Evolutionary conservation across 23 tunicate genomes (phyloP).

Genomic region (Corella eumyota): DNA sequence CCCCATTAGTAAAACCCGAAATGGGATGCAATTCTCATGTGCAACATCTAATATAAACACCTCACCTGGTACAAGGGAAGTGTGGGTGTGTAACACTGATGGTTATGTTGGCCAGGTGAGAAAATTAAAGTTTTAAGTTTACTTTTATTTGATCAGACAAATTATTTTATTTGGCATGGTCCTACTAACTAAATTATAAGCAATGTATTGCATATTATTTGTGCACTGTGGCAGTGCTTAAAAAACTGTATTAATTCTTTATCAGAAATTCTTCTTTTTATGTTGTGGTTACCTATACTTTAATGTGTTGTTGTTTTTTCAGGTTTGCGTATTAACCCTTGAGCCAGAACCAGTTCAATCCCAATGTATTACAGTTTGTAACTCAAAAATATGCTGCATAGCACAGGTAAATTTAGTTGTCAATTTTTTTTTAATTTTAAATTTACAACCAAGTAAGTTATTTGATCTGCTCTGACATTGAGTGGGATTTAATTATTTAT

Average conservation of each 20-base stretch:
- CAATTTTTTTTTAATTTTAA: too few relatives aligned
- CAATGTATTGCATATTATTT: not conserved
- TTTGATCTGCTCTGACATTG: too few relatives aligned
- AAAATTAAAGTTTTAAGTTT: not conserved
- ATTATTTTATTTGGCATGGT: not conserved
- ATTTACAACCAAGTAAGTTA: too few relatives aligned
- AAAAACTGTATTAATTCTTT: not conserved
- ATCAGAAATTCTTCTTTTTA: not conserved
- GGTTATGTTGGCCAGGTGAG: constrained; percentile 94
- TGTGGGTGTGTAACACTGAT: constrained; percentile 97
- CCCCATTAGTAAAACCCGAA: constrained; percentile 69
- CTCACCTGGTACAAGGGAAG: constrained; percentile 54
- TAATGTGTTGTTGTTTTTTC: not conserved
- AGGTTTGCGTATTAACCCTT: constrained; percentile 53
- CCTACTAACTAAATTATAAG: too few relatives aligned
- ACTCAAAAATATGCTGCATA: constrained; percentile 79
- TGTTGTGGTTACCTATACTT: not conserved
- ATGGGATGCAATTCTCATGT: constrained; percentile 94
- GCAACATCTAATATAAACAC: constrained; percentile 60
- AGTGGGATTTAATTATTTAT: too few relatives aligned
- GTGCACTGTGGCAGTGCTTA: not conserved
- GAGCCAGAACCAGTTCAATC: constrained; percentile 75
- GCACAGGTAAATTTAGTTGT: constrained; percentile 47
- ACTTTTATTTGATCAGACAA: not conserved
- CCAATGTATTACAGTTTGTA: constrained; percentile 63